Percentiles rank a stretch among this genome's conserved stretches.
Conservation (phyloP, 2,113 vertebrate genomes). For the Vireo altiloquus region DNA sequence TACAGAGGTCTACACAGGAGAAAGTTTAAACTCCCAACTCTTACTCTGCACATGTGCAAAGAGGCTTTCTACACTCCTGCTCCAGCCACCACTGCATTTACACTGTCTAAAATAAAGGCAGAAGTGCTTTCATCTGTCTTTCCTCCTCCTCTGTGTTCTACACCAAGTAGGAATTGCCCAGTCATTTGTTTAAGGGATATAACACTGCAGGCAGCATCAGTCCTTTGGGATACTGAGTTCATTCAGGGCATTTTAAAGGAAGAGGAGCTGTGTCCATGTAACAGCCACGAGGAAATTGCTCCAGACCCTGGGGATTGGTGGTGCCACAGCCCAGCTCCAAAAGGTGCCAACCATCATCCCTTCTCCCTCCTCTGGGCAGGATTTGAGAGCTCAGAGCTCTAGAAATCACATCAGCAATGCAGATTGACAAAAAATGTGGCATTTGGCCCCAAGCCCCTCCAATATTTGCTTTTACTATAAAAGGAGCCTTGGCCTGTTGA, state of each 20-base stretch:
- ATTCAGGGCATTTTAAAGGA: no score
- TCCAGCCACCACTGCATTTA: neutral
- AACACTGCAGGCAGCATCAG: neutral
- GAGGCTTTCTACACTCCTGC: neutral
- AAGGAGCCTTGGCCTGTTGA: neutral
- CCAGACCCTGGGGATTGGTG: fast-evolving
- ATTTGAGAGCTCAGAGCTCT: neutral
- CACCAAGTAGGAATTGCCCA: fast-evolving
- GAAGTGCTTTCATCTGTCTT: neutral
- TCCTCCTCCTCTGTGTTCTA: neutral
- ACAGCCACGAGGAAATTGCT: fast-evolving
- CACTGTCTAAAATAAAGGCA: neutral
- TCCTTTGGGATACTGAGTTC: fast-evolving
- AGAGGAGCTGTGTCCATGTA: fast-evolving
- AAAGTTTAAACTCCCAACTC: neutral
- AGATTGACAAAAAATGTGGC: neutral
- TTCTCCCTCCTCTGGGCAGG: neutral
- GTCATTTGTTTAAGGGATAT: fast-evolving
- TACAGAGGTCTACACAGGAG: neutral
- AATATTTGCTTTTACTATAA: constrained; percentile 40
- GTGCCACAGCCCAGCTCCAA: neutral
- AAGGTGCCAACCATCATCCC: neutral
- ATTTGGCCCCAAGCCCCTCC: neutral
- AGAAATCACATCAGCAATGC: neutral
- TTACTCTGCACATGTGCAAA: neutral